These are phyloP conservation scores for Campopleginae sp. DNA, from an alignment of 2,888 invertebrate genomes.

Conservation along the genomic window DNA sequence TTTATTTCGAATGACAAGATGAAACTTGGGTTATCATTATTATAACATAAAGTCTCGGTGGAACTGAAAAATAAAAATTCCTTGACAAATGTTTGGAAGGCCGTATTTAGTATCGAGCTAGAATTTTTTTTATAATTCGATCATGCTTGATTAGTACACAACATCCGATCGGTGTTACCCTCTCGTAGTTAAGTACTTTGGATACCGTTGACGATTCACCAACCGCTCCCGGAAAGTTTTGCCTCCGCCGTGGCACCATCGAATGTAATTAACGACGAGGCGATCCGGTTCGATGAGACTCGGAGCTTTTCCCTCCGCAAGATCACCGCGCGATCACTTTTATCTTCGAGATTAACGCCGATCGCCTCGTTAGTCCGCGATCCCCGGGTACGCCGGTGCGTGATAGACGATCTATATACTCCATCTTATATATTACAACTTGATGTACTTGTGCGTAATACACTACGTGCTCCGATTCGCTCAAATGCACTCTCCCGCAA, in stretches of 20 bases:
- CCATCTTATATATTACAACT: constrained; percentile 13
- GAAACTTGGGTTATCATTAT: no score
- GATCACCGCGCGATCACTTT: constrained; percentile 47
- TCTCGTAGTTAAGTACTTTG: constrained; percentile 1
- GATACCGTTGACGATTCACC: constrained; percentile 57
- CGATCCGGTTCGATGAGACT: constrained; percentile 65
- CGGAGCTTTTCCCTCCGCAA: constrained; percentile 19
- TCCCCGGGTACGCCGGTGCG: constrained; percentile 63
- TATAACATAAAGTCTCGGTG: neutral
- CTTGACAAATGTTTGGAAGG: neutral
- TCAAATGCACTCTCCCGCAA: constrained; percentile 35
- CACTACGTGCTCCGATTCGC: constrained; percentile 44
- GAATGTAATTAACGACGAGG: constrained; percentile 64
- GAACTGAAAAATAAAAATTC: neutral
- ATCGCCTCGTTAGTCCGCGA: constrained; percentile 66
- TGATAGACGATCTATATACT: constrained; percentile 41
- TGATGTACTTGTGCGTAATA: constrained; percentile 11
- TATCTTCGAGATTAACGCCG: constrained; percentile 69
- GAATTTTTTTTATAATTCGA: neutral
- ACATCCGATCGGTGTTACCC: constrained; percentile 4
- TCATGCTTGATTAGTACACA: neutral
- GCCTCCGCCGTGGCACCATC: constrained; percentile 4
- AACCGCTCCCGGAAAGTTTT: constrained; percentile 48
- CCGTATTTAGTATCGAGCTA: neutral
- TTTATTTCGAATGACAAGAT: no score